phyloP scores from a whole-genome alignment of 2,888 invertebrate species.

The Eupelmus urozonus region DNA sequence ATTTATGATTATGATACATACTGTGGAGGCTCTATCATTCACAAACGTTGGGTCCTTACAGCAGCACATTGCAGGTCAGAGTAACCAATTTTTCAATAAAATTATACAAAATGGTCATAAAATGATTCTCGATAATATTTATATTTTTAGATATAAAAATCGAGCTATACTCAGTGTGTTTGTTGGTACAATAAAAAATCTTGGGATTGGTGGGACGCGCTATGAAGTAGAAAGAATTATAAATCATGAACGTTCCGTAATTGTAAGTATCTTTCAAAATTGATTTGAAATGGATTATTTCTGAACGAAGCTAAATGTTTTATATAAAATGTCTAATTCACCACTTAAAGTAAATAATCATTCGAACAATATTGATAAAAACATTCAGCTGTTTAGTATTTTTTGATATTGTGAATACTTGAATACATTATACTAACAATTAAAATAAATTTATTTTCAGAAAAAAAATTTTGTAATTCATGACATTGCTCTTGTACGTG shows the following conservation, averaged over 20 bases:
- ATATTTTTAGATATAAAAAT: neutral
- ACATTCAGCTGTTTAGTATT: too few relatives aligned
- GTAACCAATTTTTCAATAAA: too few relatives aligned
- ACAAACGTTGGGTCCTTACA: conserved; percentile 78
- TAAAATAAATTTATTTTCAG: conserved; percentile 25
- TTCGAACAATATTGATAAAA: too few relatives aligned
- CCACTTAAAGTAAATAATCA: too few relatives aligned
- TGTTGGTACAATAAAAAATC: conserved; percentile 1
- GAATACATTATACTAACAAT: too few relatives aligned
- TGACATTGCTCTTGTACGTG: conserved; percentile 61
- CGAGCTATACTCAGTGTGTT: neutral
- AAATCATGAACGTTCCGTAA: neutral
- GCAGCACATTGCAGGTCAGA: conserved; percentile 77
- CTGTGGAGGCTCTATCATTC: conserved; percentile 80
- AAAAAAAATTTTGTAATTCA: conserved; percentile 31
- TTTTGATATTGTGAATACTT: too few relatives aligned
- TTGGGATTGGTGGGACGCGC: conserved; percentile 69
- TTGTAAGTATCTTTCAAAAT: neutral
- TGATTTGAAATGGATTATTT: too few relatives aligned
- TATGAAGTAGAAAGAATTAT: conserved; percentile 70
- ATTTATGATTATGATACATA: conserved; percentile 74
- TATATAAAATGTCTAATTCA: too few relatives aligned
- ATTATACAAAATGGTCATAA: neutral
- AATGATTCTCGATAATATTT: neutral
- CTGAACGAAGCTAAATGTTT: too few relatives aligned